These are phyloP conservation scores for Chaetura pelagica DNA, from an alignment of 2,113 vertebrate genomes.

Conservation along the genomic window DNA sequence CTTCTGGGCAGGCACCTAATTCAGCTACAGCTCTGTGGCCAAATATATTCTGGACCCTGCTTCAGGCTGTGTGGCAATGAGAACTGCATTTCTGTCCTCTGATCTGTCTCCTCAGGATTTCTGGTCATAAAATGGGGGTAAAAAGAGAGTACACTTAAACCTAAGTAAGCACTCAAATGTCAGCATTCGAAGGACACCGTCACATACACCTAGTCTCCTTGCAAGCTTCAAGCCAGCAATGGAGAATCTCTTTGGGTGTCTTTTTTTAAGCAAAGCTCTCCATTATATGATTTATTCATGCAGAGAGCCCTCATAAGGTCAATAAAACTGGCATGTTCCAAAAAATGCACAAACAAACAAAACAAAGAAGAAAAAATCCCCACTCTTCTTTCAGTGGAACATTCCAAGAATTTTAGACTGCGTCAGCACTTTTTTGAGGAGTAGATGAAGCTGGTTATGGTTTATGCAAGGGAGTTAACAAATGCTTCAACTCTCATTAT, in stretches of 20 bases:
- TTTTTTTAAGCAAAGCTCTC: not conserved
- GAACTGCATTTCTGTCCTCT: not conserved
- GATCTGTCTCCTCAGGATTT: not conserved
- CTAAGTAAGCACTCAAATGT: not conserved
- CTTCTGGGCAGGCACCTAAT: not conserved
- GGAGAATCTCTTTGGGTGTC: not conserved
- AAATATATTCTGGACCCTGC: not conserved
- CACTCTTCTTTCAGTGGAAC: conserved; percentile 39
- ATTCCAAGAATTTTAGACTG: not conserved
- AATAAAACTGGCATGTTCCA: conserved; percentile 46
- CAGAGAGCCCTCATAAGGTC: conserved; percentile 47
- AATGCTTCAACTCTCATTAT: conserved; percentile 13
- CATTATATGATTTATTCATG: conserved; percentile 44
- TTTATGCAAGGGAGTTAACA: not conserved
- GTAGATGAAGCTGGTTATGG: conserved; percentile 40
- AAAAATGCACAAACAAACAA: conserved; percentile 40
- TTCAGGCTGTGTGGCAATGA: not conserved
- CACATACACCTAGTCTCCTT: not conserved
- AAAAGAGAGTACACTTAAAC: not conserved
- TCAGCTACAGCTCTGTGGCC: not conserved
- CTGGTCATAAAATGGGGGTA: not conserved
- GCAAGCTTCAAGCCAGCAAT: conserved; percentile 1
- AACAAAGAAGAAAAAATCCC: conserved; percentile 7
- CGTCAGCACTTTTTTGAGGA: conserved; percentile 59
- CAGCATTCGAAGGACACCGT: not conserved